Evolutionary conservation across 2,888 invertebrate species (phyloP).

Genomic region (Sesia apiformis): DNA sequence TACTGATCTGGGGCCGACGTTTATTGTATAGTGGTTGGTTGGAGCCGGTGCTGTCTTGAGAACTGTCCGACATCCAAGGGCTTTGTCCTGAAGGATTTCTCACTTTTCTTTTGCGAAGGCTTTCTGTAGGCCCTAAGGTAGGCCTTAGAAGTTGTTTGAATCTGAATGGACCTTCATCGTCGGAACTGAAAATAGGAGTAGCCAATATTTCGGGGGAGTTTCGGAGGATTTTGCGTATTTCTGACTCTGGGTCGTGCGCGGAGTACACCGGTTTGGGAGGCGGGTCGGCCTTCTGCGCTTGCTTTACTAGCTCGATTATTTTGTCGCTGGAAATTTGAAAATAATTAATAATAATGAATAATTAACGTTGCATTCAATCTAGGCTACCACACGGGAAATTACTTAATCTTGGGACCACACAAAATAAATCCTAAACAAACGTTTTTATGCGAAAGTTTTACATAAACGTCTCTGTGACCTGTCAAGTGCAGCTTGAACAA

Average conservation of each 20-base stretch:
- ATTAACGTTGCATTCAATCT: background rate
- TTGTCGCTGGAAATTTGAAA: constrained; percentile 47
- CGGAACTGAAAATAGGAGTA: constrained; percentile 58
- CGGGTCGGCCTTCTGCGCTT: constrained; percentile 45
- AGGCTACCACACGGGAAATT: background rate
- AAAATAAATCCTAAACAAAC: too few species aligned
- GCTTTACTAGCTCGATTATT: constrained; percentile 62
- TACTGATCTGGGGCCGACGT: constrained; percentile 63
- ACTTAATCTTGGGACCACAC: too few species aligned
- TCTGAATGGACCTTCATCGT: constrained; percentile 78
- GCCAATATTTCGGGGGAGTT: constrained; percentile 65
- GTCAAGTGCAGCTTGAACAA: too few species aligned
- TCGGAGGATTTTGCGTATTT: constrained; percentile 60
- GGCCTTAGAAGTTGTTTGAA: constrained; percentile 79
- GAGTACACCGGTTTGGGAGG: constrained; percentile 46
- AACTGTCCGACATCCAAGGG: constrained; percentile 67
- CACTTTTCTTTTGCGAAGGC: constrained; percentile 78
- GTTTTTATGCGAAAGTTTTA: too few species aligned
- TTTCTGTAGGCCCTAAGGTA: constrained; percentile 80
- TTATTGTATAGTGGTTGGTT: constrained; percentile 54
- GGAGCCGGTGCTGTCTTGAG: constrained; percentile 58
- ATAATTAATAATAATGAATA: background rate
- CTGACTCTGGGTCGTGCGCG: constrained; percentile 58
- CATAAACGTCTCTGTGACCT: too few species aligned
- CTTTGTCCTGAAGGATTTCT: constrained; percentile 55